Evolutionary conservation across 2,113 vertebrate genomes (phyloP), one percentile per base, ranked within the genome.

Genomic region (Cheirogaleus medius): DNA sequence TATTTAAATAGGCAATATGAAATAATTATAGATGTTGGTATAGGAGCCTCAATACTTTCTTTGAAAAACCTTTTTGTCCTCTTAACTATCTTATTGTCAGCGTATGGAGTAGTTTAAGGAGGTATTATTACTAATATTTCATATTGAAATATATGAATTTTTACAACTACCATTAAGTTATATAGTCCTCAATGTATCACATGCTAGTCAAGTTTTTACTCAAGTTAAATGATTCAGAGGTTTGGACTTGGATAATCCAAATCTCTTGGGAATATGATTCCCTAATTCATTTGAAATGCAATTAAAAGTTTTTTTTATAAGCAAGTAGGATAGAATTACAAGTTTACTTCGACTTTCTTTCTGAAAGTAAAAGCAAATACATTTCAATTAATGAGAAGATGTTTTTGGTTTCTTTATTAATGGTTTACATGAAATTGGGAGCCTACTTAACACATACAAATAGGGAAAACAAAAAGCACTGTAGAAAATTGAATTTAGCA

Each of bases 401-500:
- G 4, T 54, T 98, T 98, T 96, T 25, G 71, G 80, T 95, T 97
- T 96, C 86, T 97, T 94, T 96, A 97, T 98, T 98, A 98, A 98
- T 97, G 90, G 58, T 96, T 97, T 97, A 89, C 89, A 97, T 96
- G 97, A 98, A 98, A 97, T 98, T 44, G 78, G 78, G 83, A 95
- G 39, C 73, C 83, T 97, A 95, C 97, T 97, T 96, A 97, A 97
- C 97, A 97, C 87, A 96, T 97, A 94, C 87, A 98, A 97, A 98
- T 89, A 96, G 90, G 77, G 93, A 98, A 98, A 98, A 95, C 27
- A 76, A 97, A 52, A 97, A 98, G 44, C 60, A 83, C 88, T 98
- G 96, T 97, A 49, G 66, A 98, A 98, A 99, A 98, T 99, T 99
- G 98, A 98, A 97, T 99, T 98, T 98, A 97, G 96, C 89, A 94